Evolutionary conservation across 2,113 vertebrate species (phyloP).

Genomic region (Myodes glareolus): DNA sequence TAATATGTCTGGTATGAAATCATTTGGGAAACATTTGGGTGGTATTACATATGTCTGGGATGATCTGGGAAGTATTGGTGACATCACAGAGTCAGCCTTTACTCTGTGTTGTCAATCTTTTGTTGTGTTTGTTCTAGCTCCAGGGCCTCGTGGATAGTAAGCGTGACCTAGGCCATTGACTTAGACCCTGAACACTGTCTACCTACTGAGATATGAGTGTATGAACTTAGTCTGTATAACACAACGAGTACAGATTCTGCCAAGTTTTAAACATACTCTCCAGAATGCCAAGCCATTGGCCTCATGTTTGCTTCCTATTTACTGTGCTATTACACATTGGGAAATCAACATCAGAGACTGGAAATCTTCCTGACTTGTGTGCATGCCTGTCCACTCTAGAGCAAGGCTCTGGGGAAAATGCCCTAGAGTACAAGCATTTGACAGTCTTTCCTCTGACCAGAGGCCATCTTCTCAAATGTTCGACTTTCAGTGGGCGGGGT

Average conservation of each 20-base stretch:
- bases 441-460: constrained; percentile 6
- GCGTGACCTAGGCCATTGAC: neutral
- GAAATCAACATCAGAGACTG: constrained; percentile 32
- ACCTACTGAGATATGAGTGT: neutral
- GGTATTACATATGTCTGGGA: neutral
- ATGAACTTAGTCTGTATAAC: neutral
- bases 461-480: constrained; percentile 41
- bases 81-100: constrained; percentile 34
- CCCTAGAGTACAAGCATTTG: neutral
- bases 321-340: constrained; percentile 53
- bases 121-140: neutral
- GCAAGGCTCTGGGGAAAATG: constrained; percentile 61
- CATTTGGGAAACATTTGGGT: neutral
- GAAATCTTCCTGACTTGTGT: constrained; percentile 50
- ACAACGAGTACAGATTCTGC: constrained; percentile 35
- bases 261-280: constrained; percentile 31
- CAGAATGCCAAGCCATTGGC: constrained; percentile 57
- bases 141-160: neutral
- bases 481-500: neutral
- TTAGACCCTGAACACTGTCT: neutral
- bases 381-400: neutral
- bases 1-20: neutral
- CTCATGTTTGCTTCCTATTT: constrained; percentile 62
- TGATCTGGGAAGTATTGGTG: constrained; percentile 18
- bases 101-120: constrained; percentile 18